Evolutionary conservation across 2,888 invertebrate species (phyloP).

Genomic region (Cerceris ruficornis): DNA sequence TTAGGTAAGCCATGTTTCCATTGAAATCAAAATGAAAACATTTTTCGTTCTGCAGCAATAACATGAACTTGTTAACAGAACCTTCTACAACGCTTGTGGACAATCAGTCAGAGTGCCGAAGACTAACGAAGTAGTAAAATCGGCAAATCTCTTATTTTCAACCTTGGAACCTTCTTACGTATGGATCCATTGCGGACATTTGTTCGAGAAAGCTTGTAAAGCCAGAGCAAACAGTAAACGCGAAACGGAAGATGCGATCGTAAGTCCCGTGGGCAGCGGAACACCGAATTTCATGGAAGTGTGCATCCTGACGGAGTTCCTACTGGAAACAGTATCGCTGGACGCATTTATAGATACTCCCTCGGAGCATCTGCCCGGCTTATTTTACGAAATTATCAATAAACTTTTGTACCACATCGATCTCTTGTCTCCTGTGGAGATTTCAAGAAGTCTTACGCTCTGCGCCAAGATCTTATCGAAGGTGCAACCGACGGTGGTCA

Average conservation of each 20-base stretch:
- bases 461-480: conserved; percentile 89
- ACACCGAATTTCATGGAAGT: conserved; percentile 87
- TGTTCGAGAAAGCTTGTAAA: conserved; percentile 85
- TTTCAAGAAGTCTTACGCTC: conserved; percentile 86
- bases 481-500: conserved; percentile 87
- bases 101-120: conserved; percentile 76
- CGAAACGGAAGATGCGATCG: conserved; percentile 74
- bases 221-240: conserved; percentile 63
- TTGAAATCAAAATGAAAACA: background rate
- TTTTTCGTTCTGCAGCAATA: background rate
- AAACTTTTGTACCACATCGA: conserved; percentile 85
- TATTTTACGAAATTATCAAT: conserved; percentile 87
- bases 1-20: conserved; percentile 82
- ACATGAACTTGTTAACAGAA: conserved; percentile 62
- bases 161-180: conserved; percentile 93
- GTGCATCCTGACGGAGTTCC: conserved; percentile 88
- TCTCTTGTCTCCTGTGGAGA: conserved; percentile 84
- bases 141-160: conserved; percentile 91
- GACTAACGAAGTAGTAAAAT: conserved; percentile 89
- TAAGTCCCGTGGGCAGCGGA: conserved; percentile 85
- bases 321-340: conserved; percentile 88
- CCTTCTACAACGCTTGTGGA: conserved; percentile 79
- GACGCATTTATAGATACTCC: conserved; percentile 91
- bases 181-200: conserved; percentile 90
- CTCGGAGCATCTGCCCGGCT: conserved; percentile 89